A percentile compares a stretch with the other conserved stretches of the same genome.
phyloP scores from a whole-genome alignment of 2,888 invertebrate species.

The Malacosoma neustria region DNA sequence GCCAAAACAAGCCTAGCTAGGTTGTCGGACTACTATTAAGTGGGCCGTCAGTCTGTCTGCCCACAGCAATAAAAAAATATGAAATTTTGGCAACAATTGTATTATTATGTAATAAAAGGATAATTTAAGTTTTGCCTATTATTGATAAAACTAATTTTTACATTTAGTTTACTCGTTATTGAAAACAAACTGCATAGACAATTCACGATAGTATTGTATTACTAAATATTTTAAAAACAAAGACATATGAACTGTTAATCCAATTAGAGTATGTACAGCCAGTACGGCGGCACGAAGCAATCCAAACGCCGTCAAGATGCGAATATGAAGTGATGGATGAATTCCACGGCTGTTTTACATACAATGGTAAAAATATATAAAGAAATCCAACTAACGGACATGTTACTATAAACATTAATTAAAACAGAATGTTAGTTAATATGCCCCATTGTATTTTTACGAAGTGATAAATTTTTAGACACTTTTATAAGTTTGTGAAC shows the following conservation, averaged over 20 bases:
- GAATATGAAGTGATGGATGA: conserved; percentile 71
- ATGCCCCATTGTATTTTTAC: conserved; percentile 49
- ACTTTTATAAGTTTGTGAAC: conserved; percentile 38
- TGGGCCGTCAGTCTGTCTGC: too few species aligned
- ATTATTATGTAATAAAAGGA: too few species aligned
- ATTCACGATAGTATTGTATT: too few species aligned
- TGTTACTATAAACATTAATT: conserved; percentile 63
- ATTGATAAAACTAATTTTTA: too few species aligned
- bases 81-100: too few species aligned
- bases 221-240: not conserved
- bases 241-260: not conserved
- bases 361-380: conserved; percentile 60
- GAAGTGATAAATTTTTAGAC: conserved; percentile 35
- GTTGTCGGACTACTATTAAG: too few species aligned
- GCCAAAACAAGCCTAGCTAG: too few species aligned
- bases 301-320: conserved; percentile 42
- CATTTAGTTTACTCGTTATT: too few species aligned
- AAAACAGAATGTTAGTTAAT: conserved; percentile 56
- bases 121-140: too few species aligned
- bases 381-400: conserved; percentile 46
- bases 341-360: conserved; percentile 58
- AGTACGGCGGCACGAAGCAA: conserved; percentile 39
- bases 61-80: too few species aligned
- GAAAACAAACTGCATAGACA: too few species aligned
- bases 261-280: conserved; percentile 20